Evolutionary conservation across 2,797 vertebrate genomes (phyloP).

Genomic region (Lemur catta): DNA sequence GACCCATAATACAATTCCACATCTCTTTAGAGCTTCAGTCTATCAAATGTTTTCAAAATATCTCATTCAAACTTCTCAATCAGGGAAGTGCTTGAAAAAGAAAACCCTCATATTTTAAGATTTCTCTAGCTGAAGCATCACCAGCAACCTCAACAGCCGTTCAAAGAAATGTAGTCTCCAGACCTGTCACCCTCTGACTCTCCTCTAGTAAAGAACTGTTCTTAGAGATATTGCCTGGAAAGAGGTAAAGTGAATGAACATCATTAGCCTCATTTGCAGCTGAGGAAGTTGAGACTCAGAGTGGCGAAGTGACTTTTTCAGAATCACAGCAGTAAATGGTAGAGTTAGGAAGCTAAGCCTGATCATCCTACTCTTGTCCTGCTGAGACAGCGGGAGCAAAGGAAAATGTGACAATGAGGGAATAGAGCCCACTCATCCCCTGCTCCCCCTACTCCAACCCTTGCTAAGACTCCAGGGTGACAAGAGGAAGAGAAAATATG

Average conservation of each 20-base stretch:
- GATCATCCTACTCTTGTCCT: background rate
- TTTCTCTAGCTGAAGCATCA: background rate
- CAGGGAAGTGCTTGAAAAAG: background rate
- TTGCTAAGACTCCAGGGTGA: background rate
- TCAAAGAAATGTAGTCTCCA: background rate
- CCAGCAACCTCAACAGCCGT: background rate
- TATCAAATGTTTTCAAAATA: slow-evolving; percentile 49
- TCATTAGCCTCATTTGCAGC: background rate
- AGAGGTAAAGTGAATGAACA: background rate
- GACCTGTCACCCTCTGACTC: background rate
- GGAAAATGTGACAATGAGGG: background rate
- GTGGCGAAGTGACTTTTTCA: background rate
- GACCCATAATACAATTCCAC: background rate
- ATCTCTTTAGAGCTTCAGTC: slow-evolving; percentile 40
- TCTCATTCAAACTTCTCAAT: background rate
- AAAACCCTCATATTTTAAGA: background rate
- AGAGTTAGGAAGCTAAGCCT: background rate
- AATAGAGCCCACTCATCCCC: background rate
- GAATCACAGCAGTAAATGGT: background rate
- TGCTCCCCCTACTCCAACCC: too few relatives aligned
- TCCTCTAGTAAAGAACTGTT: background rate
- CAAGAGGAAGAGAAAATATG: background rate
- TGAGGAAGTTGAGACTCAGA: background rate
- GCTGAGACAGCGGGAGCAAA: background rate
- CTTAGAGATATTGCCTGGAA: background rate